Percentiles rank a stretch among this genome's conserved stretches.
These are phyloP conservation scores for Marisa cornuarietis DNA, from an alignment of 1,140 invertebrate species.

Conservation along the genomic window DNA sequence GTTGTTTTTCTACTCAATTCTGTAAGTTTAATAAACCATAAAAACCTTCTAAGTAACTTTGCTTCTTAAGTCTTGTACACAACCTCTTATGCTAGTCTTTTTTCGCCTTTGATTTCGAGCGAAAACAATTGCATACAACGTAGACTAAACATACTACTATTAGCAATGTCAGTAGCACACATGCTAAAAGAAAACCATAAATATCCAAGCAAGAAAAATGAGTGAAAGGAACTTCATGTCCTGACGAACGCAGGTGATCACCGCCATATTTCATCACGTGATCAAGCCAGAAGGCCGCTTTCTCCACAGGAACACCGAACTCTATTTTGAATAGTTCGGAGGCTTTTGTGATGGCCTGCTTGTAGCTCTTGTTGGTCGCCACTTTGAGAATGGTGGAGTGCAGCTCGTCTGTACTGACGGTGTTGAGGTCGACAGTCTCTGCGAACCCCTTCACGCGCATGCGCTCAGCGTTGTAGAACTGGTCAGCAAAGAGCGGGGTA, in stretches of 20 bases:
- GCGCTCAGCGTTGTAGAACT: conserved; percentile 26
- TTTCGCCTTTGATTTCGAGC: too few relatives aligned
- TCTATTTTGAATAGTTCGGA: conserved; percentile 39
- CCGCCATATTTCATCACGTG: conserved; percentile 50
- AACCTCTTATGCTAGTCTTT: too few relatives aligned
- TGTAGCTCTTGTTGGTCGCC: conserved; percentile 22
- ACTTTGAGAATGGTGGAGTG: neutral
- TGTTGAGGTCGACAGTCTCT: conserved; percentile 11
- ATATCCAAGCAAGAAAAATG: conserved; percentile 43
- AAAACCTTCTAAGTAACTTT: too few relatives aligned
- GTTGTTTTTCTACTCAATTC: too few relatives aligned
- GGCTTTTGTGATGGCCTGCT: conserved; percentile 36
- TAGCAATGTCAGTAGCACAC: too few relatives aligned
- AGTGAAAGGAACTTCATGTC: conserved; percentile 33
- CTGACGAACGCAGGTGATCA: conserved; percentile 35
- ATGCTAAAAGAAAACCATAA: neutral
- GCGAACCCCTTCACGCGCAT: conserved; percentile 20
- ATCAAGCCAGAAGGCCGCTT: conserved; percentile 44
- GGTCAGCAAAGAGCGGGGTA: conserved; percentile 71
- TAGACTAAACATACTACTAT: too few relatives aligned
- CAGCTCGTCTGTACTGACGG: neutral
- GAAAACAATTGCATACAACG: too few relatives aligned
- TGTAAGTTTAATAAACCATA: too few relatives aligned
- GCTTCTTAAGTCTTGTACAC: too few relatives aligned
- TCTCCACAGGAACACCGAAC: conserved; percentile 30